Base-by-base conservation (phyloP, 2,888 invertebrate species). In the Eupithecia subfuscata region DNA sequence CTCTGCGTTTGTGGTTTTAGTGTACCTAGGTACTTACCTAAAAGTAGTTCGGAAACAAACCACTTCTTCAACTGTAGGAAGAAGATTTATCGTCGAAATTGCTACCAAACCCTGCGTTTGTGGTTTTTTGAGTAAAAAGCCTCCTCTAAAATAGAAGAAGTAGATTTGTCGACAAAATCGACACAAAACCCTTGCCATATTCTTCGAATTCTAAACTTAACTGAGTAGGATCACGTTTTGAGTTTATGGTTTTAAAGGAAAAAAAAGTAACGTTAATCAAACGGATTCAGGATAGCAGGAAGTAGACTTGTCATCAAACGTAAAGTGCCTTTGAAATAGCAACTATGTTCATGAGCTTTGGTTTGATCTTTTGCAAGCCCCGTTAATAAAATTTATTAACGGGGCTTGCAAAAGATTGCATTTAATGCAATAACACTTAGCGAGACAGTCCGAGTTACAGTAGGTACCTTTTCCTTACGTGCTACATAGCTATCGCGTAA, bases 401-500 rank as follows among this genome's bases (percentile, higher is more conserved):
- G n/a, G n/a, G n/a, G n/a, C n/a, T n/a, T n/a, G n/a, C n/a, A n/a
- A n/a, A n/a, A n/a, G n/a, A n/a, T n/a, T n/a, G n/a, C n/a, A n/a
- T n/a, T n/a, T n/a, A n/a, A 60, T 6, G 64, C 67, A 75, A 70
- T 68, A 40, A 63, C 68, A 75, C 70, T 75, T 74, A 74, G 69
- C 43, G 34, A 72, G 30, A 73, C 70, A 67, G 75, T 73, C 71
- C 65, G 63, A 71, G 75, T 25, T 71, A 68, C 34, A 18, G 65
- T 65, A 65, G 71, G 69, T 71, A 71, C 43, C 43, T 37, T 4
- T 37, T 0, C 30, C 34, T n/a, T 8, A 43, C 72, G 76, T 71
- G 69, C 76, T 73, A 74, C 67, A 73, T 74, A 78, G 70, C 69
- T 74, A 45, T 68, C 73, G 73, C 16, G 70, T 72, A 74, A 76